Evolutionary conservation across 2,888 invertebrate species (phyloP).

Genomic region (Pristionchus mayeri): DNA sequence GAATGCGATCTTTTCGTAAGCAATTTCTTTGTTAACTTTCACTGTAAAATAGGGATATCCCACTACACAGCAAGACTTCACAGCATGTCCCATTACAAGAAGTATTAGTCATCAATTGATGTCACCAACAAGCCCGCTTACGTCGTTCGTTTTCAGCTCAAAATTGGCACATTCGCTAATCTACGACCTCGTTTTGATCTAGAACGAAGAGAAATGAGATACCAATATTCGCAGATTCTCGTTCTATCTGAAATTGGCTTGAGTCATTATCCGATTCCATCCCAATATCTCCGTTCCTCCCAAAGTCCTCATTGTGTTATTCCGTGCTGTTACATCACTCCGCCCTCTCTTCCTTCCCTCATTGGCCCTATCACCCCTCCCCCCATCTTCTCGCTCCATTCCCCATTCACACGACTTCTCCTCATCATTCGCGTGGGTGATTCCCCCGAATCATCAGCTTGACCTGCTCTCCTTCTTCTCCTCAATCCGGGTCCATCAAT

Average conservation of each 20-base stretch:
- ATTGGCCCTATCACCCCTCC: not conserved
- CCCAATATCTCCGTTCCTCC: too few relatives aligned
- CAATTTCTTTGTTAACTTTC: too few relatives aligned
- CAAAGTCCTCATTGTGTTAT: not conserved
- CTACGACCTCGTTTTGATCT: not conserved
- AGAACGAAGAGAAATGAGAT: not conserved
- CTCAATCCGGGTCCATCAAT: not conserved
- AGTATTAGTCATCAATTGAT: too few relatives aligned
- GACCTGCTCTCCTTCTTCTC: not conserved
- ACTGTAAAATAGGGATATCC: too few relatives aligned
- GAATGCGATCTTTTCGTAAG: too few relatives aligned
- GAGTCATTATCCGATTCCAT: too few relatives aligned
- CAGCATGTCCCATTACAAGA: too few relatives aligned
- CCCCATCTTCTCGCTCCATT: not conserved
- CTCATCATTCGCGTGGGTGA: conserved; percentile 20
- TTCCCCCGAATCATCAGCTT: not conserved
- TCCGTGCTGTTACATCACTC: not conserved
- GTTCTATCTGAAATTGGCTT: too few relatives aligned
- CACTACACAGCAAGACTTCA: too few relatives aligned
- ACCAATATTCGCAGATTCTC: not conserved
- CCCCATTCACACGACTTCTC: not conserved
- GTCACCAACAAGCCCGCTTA: too few relatives aligned
- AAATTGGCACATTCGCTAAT: not conserved
- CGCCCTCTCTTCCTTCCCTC: not conserved
- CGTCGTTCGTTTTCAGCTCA: too few relatives aligned